Conservation (phyloP, 2,797 vertebrate species). For the Numenius phaeopus region DNA sequence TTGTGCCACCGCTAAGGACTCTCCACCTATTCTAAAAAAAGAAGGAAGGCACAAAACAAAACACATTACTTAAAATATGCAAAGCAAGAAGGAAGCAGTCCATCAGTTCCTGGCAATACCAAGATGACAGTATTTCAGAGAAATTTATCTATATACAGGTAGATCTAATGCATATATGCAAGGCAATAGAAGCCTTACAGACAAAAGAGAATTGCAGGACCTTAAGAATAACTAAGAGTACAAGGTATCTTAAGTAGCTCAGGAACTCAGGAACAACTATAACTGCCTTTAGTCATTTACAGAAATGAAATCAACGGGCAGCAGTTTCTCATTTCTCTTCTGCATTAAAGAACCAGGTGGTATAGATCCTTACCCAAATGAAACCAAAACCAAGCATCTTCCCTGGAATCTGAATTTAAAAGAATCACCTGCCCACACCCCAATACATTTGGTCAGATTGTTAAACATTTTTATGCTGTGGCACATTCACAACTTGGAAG, state of each 20-base stretch:
- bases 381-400: not conserved
- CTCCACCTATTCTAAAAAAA: constrained; percentile 89
- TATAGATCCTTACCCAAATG: not conserved
- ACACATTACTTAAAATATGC: fast-evolving
- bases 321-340: not conserved
- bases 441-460: not conserved
- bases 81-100: not conserved
- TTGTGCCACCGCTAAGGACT: constrained; percentile 96
- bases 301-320: not conserved
- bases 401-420: not conserved
- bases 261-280: not conserved
- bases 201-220: fast-evolving
- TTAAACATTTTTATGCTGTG: not conserved
- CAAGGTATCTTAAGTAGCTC: not conserved
- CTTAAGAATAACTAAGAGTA: not conserved
- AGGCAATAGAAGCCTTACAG: not conserved
- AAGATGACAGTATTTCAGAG: not conserved
- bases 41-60: not conserved
- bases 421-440: not conserved
- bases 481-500: not conserved
- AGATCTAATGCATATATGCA: fast-evolving
- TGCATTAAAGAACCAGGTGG: fast-evolving
- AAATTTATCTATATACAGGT: fast-evolving
- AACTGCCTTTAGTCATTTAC: not conserved
- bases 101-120: too few relatives aligned